These are phyloP conservation scores for Leptura quadrifasciata DNA, from an alignment of 2,888 invertebrate genomes.

Conservation along the genomic window DNA sequence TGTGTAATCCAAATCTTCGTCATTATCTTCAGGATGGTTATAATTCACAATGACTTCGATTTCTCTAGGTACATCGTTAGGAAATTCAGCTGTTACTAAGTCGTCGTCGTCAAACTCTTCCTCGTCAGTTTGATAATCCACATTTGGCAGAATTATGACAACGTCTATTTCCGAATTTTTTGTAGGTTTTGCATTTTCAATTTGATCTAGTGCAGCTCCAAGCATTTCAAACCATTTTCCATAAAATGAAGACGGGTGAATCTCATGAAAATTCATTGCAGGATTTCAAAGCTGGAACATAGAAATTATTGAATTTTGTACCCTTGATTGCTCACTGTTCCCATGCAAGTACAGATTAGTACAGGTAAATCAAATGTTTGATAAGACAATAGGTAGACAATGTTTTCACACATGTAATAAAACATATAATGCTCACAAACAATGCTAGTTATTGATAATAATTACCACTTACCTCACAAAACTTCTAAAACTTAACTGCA, in stretches of 20 bases:
- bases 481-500: no score
- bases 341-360: no score
- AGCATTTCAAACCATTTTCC: slow-evolving; percentile 10
- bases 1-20: slow-evolving; percentile 10
- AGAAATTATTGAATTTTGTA: no score
- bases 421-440: no score
- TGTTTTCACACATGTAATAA: no score
- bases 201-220: slow-evolving; percentile 34
- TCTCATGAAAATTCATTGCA: not conserved
- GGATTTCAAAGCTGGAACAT: no score
- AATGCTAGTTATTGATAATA: no score
- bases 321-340: no score
- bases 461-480: no score
- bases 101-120: slow-evolving; percentile 20
- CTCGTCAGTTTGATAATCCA: slow-evolving; percentile 22
- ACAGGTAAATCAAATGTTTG: no score
- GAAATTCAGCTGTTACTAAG: slow-evolving; percentile 18
- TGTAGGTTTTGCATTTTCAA: slow-evolving; percentile 20
- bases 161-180: slow-evolving; percentile 22
- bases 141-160: slow-evolving; percentile 20
- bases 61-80: slow-evolving; percentile 21
- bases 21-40: not conserved
- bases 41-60: slow-evolving; percentile 20
- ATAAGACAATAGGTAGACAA: no score
- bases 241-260: not conserved